Conservation (phyloP, 2,888 invertebrate species). For the Dendrolimus houi region DNA sequence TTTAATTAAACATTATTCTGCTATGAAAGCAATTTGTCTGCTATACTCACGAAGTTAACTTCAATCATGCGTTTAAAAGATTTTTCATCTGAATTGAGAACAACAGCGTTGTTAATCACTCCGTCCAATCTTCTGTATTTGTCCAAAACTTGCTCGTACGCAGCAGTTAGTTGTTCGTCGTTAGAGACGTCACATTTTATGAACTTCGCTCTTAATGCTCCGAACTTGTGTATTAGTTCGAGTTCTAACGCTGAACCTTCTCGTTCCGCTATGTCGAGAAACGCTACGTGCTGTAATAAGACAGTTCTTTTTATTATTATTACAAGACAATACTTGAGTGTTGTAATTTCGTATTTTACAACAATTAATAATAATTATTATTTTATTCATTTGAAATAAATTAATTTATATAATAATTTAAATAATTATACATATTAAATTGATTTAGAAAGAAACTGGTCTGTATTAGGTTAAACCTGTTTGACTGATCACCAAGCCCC, state of each 20-base stretch:
- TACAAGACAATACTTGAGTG: background rate
- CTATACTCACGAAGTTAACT: slow-evolving; percentile 54
- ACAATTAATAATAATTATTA: background rate
- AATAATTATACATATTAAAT: too few relatives aligned
- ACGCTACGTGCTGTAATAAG: slow-evolving; percentile 54
- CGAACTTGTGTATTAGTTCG: slow-evolving; percentile 49
- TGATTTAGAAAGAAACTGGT: too few relatives aligned
- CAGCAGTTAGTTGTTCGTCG: slow-evolving; percentile 39
- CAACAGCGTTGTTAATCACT: slow-evolving; percentile 56
- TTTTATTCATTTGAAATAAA: too few relatives aligned
- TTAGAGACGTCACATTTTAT: slow-evolving; percentile 61
- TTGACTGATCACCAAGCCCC: too few relatives aligned
- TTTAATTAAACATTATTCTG: too few relatives aligned
- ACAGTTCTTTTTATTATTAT: background rate
- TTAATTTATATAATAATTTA: too few relatives aligned
- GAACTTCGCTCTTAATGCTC: slow-evolving; percentile 60
- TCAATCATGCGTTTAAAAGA: slow-evolving; percentile 45
- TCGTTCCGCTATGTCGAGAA: slow-evolving; percentile 49
- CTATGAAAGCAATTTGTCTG: too few relatives aligned
- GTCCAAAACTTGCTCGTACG: slow-evolving; percentile 48
- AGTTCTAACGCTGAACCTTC: slow-evolving; percentile 48
- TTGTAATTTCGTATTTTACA: background rate
- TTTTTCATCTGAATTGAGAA: slow-evolving; percentile 34
- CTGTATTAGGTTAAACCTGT: too few relatives aligned
- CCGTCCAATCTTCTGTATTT: slow-evolving; percentile 55